Base-by-base conservation (phyloP, 2,888 invertebrate genomes). In the Nipponacmea schrenckii region DNA sequence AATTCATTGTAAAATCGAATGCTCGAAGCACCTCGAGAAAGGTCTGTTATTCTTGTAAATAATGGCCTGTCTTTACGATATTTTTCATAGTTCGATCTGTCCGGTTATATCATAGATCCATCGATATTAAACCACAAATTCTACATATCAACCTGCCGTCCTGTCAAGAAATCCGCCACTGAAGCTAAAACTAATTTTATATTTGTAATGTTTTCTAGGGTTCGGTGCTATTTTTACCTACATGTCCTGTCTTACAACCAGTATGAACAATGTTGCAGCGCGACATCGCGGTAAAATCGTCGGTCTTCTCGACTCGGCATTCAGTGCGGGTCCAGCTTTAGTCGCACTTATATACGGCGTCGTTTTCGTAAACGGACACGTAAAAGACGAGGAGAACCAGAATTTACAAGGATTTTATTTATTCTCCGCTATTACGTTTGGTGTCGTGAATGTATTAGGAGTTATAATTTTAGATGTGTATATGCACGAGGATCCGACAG, bases 151-250 rank as follows among this genome's bases (percentile, higher is more conserved):
- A n/a, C n/a, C n/a, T n/a, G n/a, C n/a, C n/a, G n/a, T n/a, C n/a
- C n/a, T n/a, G n/a, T n/a, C n/a, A n/a, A 31, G 2, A 4, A 31
- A 4, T 31, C 7, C 31, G 2, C 31, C 4, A 31, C 31, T 31
- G 31, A 4, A 31, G 2, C 39, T 5, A 39, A 39, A 39, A 1
- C 15, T 67, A 15, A 7, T 20, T 27, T 15, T 20, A 14, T 20
- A 14, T 8, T 12, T 20, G 26, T 69, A 20, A 69, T 62, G 26
- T 45, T 65, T 73, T 74, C n/a, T 69, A 84, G 84, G 83, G 26
- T 80, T 83, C 62, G 83, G 83, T 0, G 78, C 81, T 17, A 80
- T 79, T 24, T 83, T 81, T 64, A 73, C 81, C 74, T 83, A 83
- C 79, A 83, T 84, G 81, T 74, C 81, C 0, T 78, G 81, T 8